Conservation (phyloP, 2,888 invertebrate genomes). For the Drosophila neonasuta region DNA sequence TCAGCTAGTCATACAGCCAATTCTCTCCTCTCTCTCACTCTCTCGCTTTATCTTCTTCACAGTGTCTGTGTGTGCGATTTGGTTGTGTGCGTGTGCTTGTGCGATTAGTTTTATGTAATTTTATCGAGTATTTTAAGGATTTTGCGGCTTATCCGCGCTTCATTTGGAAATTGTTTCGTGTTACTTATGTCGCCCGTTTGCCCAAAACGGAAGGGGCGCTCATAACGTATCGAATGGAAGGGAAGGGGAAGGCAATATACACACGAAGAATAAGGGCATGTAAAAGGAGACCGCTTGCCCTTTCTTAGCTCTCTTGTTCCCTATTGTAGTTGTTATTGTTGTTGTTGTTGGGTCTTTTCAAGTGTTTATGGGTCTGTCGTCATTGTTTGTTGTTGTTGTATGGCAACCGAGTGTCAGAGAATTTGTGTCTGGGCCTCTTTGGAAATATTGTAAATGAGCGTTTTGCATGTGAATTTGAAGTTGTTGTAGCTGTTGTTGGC, state of each 20-base stretch:
- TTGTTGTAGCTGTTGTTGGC: constrained; percentile 9
- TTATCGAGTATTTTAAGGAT: constrained; percentile 81
- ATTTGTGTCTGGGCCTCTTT: constrained; percentile 35
- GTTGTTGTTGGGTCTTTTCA: constrained; percentile 46
- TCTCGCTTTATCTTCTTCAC: constrained; percentile 15
- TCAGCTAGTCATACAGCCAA: constrained; percentile 52
- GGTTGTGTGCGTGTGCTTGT: constrained; percentile 67
- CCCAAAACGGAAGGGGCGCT: constrained; percentile 40
- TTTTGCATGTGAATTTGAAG: constrained; percentile 65
- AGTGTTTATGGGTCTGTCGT: constrained; percentile 70
- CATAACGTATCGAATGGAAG: constrained; percentile 8
- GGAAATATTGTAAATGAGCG: constrained; percentile 64
- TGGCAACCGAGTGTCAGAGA: constrained; percentile 51
- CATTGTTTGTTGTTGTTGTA: constrained; percentile 48
- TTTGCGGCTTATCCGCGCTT: constrained; percentile 78
- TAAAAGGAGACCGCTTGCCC: constrained; percentile 52
- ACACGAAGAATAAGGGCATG: constrained; percentile 39
- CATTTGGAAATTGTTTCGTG: constrained; percentile 77
- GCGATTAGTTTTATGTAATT: constrained; percentile 81
- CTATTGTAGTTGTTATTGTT: constrained; percentile 19
- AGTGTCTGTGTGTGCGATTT: constrained; percentile 18
- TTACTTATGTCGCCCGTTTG: constrained; percentile 67
- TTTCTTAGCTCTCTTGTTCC: constrained; percentile 33
- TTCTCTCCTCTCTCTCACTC: constrained; percentile 28
- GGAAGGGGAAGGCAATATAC: constrained; percentile 17